These are phyloP conservation scores for Holothuria leucospilota DNA, from an alignment of 53 echinoderm and acorn worm genomes.

Conservation along the genomic window DNA sequence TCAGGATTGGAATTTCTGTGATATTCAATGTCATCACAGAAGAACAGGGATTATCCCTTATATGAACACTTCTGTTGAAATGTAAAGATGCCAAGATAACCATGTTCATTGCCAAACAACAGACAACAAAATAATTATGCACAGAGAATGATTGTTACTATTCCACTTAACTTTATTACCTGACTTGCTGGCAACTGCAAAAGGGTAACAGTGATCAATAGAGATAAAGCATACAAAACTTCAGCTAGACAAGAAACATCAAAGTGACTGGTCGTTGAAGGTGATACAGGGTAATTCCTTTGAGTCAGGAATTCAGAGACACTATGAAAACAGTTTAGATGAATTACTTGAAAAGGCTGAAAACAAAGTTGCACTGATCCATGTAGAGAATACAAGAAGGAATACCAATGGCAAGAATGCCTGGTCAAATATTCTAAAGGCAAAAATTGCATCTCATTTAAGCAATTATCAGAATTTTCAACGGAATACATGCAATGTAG, in stretches of 20 bases:
- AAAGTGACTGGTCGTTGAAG: too few species aligned
- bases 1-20: too few species aligned
- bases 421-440: too few species aligned
- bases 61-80: too few species aligned
- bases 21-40: too few species aligned
- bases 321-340: slow-evolving; percentile 10
- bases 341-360: slow-evolving; percentile 19
- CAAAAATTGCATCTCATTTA: slow-evolving; percentile 24
- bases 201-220: slow-evolving; percentile 50
- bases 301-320: too few species aligned
- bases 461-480: background rate
- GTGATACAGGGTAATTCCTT: too few species aligned
- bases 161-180: slow-evolving; percentile 56
- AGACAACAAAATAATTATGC: background rate
- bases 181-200: slow-evolving; percentile 56
- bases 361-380: slow-evolving; percentile 25
- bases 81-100: too few species aligned
- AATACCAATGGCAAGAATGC: slow-evolving; percentile 29
- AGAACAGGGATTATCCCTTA: too few species aligned
- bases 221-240: slow-evolving; percentile 53
- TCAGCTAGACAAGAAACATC: slow-evolving; percentile 16
- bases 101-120: too few species aligned
- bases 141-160: background rate
- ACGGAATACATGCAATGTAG: slow-evolving; percentile 31
- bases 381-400: slow-evolving; percentile 12